Conservation (phyloP, 2,888 invertebrate genomes). For the Protodeltote pygarga region DNA sequence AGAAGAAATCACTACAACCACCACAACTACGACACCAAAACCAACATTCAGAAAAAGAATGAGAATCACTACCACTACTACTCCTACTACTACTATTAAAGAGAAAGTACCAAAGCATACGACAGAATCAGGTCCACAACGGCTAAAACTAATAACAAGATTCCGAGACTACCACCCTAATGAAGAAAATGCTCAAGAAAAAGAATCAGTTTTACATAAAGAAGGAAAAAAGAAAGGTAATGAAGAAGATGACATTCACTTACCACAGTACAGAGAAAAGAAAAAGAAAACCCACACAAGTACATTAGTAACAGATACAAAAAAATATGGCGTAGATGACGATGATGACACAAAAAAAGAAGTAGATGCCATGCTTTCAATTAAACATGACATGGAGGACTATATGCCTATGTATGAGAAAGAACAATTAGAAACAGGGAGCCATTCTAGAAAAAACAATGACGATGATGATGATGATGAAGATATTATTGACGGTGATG, state of each 20-base stretch:
- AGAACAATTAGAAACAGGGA: conserved; percentile 50
- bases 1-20: conserved; percentile 43
- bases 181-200: conserved; percentile 34
- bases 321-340: conserved; percentile 73
- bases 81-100: conserved; percentile 63
- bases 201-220: conserved; percentile 21
- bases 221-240: conserved; percentile 10
- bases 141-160: conserved; percentile 68
- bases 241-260: conserved; percentile 24
- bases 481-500: conserved; percentile 48
- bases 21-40: conserved; percentile 60
- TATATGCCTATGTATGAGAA: conserved; percentile 77
- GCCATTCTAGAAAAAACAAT: conserved; percentile 35
- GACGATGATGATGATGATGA: conserved; percentile 48
- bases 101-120: conserved; percentile 46
- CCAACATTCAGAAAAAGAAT: conserved; percentile 60
- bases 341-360: conserved; percentile 71
- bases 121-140: conserved; percentile 53
- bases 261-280: conserved; percentile 75
- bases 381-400: conserved; percentile 73
- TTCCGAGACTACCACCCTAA: conserved; percentile 62
- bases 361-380: conserved; percentile 75
- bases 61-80: conserved; percentile 57
- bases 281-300: conserved; percentile 76
- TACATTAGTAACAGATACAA: conserved; percentile 79